These are phyloP conservation scores for Scolopax rusticola DNA, from an alignment of 2,797 vertebrate genomes.

Conservation along the genomic window DNA sequence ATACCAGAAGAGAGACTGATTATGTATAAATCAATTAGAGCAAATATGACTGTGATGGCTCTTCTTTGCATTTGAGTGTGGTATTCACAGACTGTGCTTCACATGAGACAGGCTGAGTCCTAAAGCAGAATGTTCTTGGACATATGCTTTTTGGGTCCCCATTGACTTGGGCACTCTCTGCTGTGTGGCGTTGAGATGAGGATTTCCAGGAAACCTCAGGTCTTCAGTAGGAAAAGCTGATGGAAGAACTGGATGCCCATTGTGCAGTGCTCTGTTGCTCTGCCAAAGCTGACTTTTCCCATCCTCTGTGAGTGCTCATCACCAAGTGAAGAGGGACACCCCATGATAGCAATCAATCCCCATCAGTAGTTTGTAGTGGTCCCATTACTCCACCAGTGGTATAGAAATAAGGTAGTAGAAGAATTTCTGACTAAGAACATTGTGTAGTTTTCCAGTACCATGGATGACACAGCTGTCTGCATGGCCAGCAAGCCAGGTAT, in stretches of 20 bases:
- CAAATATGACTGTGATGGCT: neutral
- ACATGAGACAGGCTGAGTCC: neutral
- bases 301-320: neutral
- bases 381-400: accelerated
- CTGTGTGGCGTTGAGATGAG: neutral
- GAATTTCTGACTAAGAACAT: neutral
- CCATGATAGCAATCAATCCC: neutral
- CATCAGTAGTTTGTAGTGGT: neutral
- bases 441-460: neutral
- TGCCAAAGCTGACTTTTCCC: neutral
- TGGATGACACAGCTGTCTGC: neutral
- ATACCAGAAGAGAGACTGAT: neutral
- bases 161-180: neutral
- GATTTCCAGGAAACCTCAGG: neutral
- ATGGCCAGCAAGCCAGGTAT: neutral
- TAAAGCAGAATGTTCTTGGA: neutral
- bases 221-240: neutral
- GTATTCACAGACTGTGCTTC: neutral
- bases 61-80: neutral
- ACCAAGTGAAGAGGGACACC: neutral
- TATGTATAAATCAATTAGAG: neutral
- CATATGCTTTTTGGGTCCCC: neutral
- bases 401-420: neutral
- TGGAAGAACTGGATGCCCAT: neutral
- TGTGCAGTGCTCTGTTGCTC: neutral